Evolutionary conservation across 2,113 vertebrate species (phyloP).

Genomic region (Calonectris borealis): DNA sequence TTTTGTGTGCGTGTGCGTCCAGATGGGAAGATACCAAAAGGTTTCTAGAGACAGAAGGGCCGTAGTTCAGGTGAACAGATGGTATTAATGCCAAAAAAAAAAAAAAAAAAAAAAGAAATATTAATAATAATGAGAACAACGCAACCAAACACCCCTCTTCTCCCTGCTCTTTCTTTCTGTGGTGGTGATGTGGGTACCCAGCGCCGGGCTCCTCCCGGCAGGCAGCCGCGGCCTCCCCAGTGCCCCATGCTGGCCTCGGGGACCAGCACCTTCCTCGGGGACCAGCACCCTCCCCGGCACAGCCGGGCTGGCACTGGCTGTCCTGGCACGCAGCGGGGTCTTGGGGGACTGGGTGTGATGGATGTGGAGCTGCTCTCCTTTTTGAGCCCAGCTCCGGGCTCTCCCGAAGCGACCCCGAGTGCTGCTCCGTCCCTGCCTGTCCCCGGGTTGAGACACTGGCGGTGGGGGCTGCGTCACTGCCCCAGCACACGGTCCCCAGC

Average conservation of each 20-base stretch:
- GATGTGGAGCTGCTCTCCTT: background rate
- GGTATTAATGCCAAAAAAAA: constrained; percentile 62
- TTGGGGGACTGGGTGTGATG: fast-evolving
- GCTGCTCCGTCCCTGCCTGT: fast-evolving
- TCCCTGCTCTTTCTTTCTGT: constrained; percentile 49
- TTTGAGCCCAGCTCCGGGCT: background rate
- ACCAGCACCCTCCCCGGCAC: background rate
- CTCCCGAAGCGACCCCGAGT: fast-evolving
- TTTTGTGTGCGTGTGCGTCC: background rate
- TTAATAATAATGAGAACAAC: constrained; percentile 52
- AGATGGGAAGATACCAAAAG: constrained; percentile 61
- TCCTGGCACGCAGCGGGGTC: background rate
- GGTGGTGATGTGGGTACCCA: background rate
- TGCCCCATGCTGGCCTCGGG: background rate
- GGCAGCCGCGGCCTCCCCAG: background rate
- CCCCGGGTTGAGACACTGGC: fast-evolving
- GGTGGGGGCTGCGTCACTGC: background rate
- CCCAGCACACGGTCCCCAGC: background rate
- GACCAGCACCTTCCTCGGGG: background rate
- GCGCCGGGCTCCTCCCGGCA: background rate
- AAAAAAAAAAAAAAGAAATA: background rate
- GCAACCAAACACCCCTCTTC: constrained; percentile 45
- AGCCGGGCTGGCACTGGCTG: background rate
- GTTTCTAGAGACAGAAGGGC: constrained; percentile 44
- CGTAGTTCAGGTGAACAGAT: constrained; percentile 58